These are phyloP conservation scores for Tetragonula carbonaria DNA, from an alignment of 2,888 invertebrate species.

Conservation along the genomic window DNA sequence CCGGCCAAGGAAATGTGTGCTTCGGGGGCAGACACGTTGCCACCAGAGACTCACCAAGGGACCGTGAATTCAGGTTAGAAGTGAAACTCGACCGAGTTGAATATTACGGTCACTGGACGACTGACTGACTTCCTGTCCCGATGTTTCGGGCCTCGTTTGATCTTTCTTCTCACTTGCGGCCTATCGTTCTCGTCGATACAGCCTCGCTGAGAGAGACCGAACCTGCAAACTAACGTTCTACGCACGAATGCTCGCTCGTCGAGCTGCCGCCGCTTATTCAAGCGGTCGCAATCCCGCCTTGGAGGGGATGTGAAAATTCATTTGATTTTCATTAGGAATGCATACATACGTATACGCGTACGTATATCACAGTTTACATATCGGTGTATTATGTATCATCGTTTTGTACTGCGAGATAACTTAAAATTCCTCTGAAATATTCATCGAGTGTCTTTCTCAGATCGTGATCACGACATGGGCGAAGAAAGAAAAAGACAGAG, in stretches of 20 bases:
- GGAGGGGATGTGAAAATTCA: slow-evolving; percentile 43
- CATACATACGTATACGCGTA: not conserved
- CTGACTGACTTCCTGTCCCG: slow-evolving; percentile 49
- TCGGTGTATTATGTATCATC: no score
- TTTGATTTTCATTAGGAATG: slow-evolving; percentile 10
- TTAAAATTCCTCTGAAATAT: no score
- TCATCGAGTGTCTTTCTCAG: no score
- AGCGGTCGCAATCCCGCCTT: not conserved
- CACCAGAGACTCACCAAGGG: slow-evolving; percentile 23
- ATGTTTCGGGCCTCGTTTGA: slow-evolving; percentile 35
- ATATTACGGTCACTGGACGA: slow-evolving; percentile 65
- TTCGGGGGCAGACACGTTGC: slow-evolving; percentile 24
- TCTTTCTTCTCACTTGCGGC: slow-evolving; percentile 5
- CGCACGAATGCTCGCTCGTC: slow-evolving; percentile 42
- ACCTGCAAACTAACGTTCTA: slow-evolving; percentile 27
- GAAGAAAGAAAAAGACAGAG: no score
- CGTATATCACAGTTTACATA: no score
- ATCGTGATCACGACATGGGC: no score
- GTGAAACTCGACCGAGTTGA: slow-evolving; percentile 78
- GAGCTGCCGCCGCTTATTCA: slow-evolving; percentile 47
- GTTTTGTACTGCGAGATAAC: no score
- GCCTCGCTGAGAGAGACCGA: not conserved
- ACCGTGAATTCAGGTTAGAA: slow-evolving; percentile 82
- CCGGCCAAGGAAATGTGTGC: slow-evolving; percentile 17
- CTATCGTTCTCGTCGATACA: not conserved